Conservation (phyloP, 1,140 invertebrate species). For the Pogonomyrmex californicus region DNA sequence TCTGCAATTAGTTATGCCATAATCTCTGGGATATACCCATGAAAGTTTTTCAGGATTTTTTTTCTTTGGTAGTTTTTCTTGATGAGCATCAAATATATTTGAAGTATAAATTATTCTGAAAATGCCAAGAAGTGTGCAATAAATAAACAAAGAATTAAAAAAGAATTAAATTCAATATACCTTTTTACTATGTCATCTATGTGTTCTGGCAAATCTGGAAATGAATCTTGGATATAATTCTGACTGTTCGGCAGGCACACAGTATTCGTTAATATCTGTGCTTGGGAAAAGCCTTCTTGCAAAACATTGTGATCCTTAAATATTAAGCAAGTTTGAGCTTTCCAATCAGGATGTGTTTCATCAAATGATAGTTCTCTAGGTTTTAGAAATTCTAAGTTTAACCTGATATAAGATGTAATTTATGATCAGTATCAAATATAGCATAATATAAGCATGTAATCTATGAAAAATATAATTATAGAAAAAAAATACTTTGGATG, state of each 20-base stretch:
- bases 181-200: slow-evolving; percentile 82
- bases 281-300: slow-evolving; percentile 91
- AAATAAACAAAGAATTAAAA: slow-evolving; percentile 18
- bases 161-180: slow-evolving; percentile 73
- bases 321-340: slow-evolving; percentile 88
- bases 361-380: slow-evolving; percentile 83
- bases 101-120: slow-evolving; percentile 89
- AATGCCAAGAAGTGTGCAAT: slow-evolving; percentile 48
- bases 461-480: slow-evolving; percentile 1
- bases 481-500: slow-evolving; percentile 34
- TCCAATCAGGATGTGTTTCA: slow-evolving; percentile 89
- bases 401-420: slow-evolving; percentile 52
- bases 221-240: slow-evolving; percentile 85
- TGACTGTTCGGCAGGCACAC: slow-evolving; percentile 89
- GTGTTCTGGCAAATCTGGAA: slow-evolving; percentile 84
- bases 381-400: slow-evolving; percentile 45
- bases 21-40: slow-evolving; percentile 90
- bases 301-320: slow-evolving; percentile 89
- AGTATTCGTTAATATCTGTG: slow-evolving; percentile 92
- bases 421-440: slow-evolving; percentile 45
- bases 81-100: slow-evolving; percentile 92
- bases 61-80: slow-evolving; percentile 91
- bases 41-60: slow-evolving; percentile 90
- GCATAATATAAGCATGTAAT: background rate
- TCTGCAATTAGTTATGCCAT: slow-evolving; percentile 91